phyloP scores from a whole-genome alignment of 2,113 vertebrate genomes.

The Corythoichthys intestinalis region DNA sequence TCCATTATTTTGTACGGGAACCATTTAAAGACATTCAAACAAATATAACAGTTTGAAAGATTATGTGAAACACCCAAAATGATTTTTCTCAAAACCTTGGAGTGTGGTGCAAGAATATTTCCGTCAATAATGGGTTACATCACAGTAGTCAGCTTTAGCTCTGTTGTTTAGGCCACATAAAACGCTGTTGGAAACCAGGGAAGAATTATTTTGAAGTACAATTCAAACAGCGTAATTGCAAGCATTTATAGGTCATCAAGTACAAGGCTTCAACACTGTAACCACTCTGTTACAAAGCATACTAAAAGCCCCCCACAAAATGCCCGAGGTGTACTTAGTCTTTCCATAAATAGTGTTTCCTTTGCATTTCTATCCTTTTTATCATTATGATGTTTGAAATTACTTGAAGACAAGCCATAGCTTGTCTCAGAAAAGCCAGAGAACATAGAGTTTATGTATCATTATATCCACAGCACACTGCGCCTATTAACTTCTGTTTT shows the following conservation, averaged over 20 bases:
- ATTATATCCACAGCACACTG: neutral
- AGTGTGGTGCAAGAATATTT: neutral
- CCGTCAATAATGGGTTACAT: neutral
- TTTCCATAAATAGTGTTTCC: neutral
- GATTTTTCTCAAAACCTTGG: neutral
- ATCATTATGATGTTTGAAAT: neutral
- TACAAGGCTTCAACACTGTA: neutral
- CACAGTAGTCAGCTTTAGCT: neutral
- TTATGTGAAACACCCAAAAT: neutral
- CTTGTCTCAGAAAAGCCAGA: neutral
- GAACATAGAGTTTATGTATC: neutral
- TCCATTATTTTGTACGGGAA: neutral
- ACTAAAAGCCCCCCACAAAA: neutral
- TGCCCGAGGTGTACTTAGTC: neutral
- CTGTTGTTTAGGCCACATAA: too few species aligned
- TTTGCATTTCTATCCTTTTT: neutral
- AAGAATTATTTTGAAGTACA: neutral
- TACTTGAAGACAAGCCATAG: neutral
- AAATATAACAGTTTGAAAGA: neutral
- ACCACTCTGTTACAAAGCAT: neutral
- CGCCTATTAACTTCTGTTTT: neutral
- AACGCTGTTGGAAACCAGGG: neutral
- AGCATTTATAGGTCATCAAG: conserved; percentile 1
- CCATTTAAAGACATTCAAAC: neutral
- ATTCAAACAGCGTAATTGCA: neutral